A percentile compares a stretch with the other conserved stretches of the same genome.
Evolutionary conservation across 2,797 vertebrate genomes (phyloP).

Genomic region (Falco naumanni): DNA sequence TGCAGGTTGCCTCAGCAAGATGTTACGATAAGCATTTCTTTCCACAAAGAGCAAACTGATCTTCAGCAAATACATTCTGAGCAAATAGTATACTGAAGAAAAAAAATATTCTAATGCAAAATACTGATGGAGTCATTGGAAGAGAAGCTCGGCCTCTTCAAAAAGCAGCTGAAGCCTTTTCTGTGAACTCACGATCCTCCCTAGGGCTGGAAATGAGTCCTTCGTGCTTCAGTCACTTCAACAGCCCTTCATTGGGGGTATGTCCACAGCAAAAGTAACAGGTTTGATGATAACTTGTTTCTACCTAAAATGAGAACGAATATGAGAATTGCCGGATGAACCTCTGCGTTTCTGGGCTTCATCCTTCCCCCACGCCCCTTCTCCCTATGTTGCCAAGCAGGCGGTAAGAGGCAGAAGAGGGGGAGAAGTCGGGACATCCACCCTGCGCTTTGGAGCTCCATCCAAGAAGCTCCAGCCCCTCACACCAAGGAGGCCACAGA

Average conservation of each 20-base stretch:
- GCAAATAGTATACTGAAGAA: neutral
- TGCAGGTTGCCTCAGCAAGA: neutral
- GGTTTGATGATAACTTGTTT: neutral
- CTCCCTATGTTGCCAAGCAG: neutral
- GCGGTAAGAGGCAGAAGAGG: no score
- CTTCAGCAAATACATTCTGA: neutral
- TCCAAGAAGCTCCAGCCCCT: neutral
- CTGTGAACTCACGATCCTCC: neutral
- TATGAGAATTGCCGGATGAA: neutral
- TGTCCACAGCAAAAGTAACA: neutral
- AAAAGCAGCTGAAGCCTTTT: neutral
- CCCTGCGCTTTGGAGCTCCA: neutral
- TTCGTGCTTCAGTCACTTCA: neutral
- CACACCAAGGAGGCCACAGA: accelerated
- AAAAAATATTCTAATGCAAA: neutral
- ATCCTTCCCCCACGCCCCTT: neutral
- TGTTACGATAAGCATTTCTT: neutral
- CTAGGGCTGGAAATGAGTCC: neutral
- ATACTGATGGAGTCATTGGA: neutral
- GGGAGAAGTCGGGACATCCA: neutral
- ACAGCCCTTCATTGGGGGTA: neutral
- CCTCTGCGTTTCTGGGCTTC: neutral
- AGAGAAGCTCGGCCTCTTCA: neutral
- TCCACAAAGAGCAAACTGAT: neutral
- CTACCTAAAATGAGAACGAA: neutral